Evolutionary conservation across 1,140 invertebrate species (phyloP).

Genomic region (Dinoponera quadriceps): DNA sequence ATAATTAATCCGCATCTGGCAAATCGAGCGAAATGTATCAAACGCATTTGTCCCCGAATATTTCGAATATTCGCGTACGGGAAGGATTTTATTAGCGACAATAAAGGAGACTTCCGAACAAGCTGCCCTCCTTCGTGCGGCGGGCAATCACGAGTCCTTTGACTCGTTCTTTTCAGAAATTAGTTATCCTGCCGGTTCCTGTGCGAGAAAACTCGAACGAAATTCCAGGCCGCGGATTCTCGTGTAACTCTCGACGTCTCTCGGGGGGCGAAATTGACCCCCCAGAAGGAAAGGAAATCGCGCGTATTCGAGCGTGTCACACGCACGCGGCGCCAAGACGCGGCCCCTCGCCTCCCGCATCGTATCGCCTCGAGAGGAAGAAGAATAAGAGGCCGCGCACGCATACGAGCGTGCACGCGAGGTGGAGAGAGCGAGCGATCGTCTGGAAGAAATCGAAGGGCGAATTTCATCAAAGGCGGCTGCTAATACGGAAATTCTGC

Average conservation of each 20-base stretch:
- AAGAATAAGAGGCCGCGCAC: constrained; percentile 41
- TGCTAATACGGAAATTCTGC: constrained; percentile 53
- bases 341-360: constrained; percentile 8
- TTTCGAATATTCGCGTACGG: neutral
- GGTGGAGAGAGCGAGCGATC: constrained; percentile 44
- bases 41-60: too few species aligned
- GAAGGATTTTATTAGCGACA: neutral
- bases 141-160: neutral
- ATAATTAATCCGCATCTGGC: too few species aligned
- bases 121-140: neutral
- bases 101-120: neutral
- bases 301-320: constrained; percentile 58
- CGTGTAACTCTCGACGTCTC: constrained; percentile 42
- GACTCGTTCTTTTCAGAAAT: constrained; percentile 30
- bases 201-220: neutral
- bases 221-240: constrained; percentile 27
- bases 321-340: constrained; percentile 51
- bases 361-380: constrained; percentile 39
- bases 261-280: constrained; percentile 42
- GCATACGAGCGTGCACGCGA: constrained; percentile 24
- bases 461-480: constrained; percentile 60
- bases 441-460: constrained; percentile 61
- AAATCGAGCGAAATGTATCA: too few species aligned
- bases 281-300: constrained; percentile 34
- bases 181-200: constrained; percentile 9